A percentile compares a stretch with the other conserved stretches of the same genome.
Conservation (phyloP, 2,888 invertebrate species). For the Choristoneura rosaceana region DNA sequence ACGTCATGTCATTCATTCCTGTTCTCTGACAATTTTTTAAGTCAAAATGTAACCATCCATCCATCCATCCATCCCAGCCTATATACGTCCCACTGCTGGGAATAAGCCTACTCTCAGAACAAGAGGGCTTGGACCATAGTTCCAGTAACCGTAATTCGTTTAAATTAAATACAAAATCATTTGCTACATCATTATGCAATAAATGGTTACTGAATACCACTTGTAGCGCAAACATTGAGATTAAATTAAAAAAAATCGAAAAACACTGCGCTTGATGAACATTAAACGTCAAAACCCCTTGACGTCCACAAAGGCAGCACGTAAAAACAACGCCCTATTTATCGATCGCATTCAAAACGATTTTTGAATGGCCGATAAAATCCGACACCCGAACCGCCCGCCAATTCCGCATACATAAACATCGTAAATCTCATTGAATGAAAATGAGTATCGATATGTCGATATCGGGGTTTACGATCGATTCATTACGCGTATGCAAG, state of each 20-base stretch:
- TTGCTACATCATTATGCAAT: too few relatives aligned
- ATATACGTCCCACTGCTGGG: too few relatives aligned
- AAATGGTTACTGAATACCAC: too few relatives aligned
- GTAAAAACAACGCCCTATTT: constrained; percentile 65
- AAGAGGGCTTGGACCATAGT: too few relatives aligned
- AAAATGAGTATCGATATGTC: constrained; percentile 76
- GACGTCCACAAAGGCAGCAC: constrained; percentile 22
- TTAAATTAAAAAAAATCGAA: constrained; percentile 20
- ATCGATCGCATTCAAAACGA: constrained; percentile 69
- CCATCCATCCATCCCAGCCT: too few relatives aligned
- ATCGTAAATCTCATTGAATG: constrained; percentile 80
- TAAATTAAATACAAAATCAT: too few relatives aligned
- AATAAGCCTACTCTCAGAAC: too few relatives aligned
- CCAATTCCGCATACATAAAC: constrained; percentile 78
- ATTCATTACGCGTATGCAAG: constrained; percentile 68
- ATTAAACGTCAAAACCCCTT: constrained; percentile 39
- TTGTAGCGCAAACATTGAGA: constrained; percentile 15
- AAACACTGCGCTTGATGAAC: constrained; percentile 30
- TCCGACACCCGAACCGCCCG: constrained; percentile 73
- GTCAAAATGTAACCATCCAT: too few relatives aligned
- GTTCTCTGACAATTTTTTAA: too few relatives aligned
- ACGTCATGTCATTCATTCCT: too few relatives aligned
- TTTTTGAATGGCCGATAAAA: constrained; percentile 80
- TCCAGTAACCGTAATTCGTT: too few relatives aligned
- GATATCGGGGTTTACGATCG: constrained; percentile 72